Conservation (phyloP, 2,113 vertebrate genomes). For the Macquaria australasica region DNA sequence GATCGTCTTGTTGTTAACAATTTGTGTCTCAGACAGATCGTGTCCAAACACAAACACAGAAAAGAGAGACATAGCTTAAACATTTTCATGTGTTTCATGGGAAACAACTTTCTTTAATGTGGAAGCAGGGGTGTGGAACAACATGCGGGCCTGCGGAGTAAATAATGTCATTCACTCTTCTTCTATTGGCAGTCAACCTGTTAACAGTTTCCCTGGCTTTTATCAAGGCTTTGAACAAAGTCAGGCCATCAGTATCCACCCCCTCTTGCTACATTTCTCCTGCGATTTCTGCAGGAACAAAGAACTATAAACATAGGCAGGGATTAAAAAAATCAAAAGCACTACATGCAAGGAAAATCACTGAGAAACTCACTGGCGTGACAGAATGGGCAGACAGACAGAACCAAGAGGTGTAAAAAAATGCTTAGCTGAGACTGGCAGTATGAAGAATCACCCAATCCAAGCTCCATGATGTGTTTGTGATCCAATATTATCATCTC, state of each 20-base stretch:
- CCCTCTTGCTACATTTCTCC: background rate
- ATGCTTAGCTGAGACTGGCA: background rate
- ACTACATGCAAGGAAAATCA: background rate
- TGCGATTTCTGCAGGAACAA: constrained; percentile 3
- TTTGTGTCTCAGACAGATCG: background rate
- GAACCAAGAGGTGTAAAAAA: background rate
- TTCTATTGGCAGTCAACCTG: constrained; percentile 51
- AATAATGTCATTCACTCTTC: constrained; percentile 23
- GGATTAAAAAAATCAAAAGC: background rate
- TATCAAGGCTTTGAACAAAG: background rate
- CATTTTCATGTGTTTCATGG: constrained; percentile 30
- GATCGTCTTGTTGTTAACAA: background rate
- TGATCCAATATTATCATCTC: background rate
- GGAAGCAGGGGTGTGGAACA: constrained; percentile 4
- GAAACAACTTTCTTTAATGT: constrained; percentile 11
- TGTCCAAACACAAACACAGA: background rate
- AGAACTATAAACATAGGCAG: constrained; percentile 11
- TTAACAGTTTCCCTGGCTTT: background rate
- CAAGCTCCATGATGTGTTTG: background rate
- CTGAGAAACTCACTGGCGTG: background rate
- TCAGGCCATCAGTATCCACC: background rate
- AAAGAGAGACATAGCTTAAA: background rate
- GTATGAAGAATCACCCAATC: background rate
- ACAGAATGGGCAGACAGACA: background rate
- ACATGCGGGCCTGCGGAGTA: constrained; percentile 34